Conservation (phyloP, 2,113 vertebrate genomes). For the Gavia stellata region DNA sequence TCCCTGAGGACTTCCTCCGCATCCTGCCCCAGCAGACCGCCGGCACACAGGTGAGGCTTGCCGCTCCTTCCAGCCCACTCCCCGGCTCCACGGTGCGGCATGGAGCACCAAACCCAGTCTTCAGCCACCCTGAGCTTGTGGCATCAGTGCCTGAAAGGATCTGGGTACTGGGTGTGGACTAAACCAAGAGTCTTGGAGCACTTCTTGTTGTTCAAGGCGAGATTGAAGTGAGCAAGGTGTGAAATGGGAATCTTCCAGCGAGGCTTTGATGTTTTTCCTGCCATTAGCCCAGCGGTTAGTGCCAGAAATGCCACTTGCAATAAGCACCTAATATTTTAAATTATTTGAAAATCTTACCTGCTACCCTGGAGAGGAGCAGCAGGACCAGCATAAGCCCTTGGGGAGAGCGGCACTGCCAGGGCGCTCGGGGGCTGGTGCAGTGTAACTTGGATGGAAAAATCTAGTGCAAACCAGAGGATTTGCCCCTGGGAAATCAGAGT, state of each 20-base stretch:
- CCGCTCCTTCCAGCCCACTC: not conserved
- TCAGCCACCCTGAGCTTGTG: not conserved
- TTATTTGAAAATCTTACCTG: not conserved
- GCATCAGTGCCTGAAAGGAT: fast-evolving
- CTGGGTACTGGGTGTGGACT: fast-evolving
- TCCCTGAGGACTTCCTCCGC: constrained; percentile 92
- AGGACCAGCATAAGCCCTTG: not conserved
- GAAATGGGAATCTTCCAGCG: not conserved
- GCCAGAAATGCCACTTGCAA: not conserved
- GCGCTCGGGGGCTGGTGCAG: not conserved
- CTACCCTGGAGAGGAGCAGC: not conserved
- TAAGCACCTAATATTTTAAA: not conserved
- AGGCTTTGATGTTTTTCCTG: not conserved
- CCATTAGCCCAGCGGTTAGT: not conserved
- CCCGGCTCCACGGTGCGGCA: fast-evolving
- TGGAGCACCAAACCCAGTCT: fast-evolving
- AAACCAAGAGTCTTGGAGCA: fast-evolving
- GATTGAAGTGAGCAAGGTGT: not conserved
- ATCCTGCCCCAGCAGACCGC: constrained; percentile 90
- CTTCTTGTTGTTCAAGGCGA: not conserved
- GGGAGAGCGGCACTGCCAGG: not conserved
- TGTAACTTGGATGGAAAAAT: not conserved
- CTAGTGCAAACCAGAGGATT: not conserved
- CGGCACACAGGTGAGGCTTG: constrained; percentile 34
- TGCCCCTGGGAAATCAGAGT: not conserved